Percentiles rank a stretch among this genome's conserved stretches.
Conservation (phyloP, 2,113 vertebrate genomes). For the Melanocharis versteri region DNA sequence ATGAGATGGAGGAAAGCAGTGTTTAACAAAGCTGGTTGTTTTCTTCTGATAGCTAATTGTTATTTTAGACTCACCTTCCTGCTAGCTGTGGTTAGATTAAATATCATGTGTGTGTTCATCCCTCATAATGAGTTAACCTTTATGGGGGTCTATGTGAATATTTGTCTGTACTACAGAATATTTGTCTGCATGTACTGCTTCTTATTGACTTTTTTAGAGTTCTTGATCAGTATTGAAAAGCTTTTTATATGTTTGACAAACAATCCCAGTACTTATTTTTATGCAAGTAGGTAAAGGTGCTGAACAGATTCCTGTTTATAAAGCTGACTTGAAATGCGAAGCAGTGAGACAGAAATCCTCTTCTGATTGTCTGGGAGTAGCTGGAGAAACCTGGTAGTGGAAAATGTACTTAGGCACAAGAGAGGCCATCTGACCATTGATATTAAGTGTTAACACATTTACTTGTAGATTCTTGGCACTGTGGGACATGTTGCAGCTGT, state of each 20-base stretch:
- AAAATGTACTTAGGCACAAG: neutral
- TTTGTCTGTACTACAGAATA: neutral
- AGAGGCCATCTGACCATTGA: neutral
- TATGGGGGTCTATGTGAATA: neutral
- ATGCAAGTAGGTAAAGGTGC: neutral
- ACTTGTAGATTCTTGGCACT: neutral
- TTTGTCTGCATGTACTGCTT: neutral
- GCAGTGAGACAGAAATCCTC: neutral
- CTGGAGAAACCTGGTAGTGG: neutral
- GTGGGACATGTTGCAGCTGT: neutral
- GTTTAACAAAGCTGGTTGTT: constrained; percentile 3
- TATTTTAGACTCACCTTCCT: neutral
- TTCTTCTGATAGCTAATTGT: neutral
- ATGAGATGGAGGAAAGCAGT: neutral
- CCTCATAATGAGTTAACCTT: neutral
- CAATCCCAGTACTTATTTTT: neutral
- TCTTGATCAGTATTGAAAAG: neutral
- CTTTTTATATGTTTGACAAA: neutral
- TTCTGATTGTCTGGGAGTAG: neutral
- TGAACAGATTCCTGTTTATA: neutral
- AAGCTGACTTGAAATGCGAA: neutral
- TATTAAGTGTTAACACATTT: neutral
- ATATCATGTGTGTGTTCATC: neutral
- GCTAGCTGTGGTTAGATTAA: neutral
- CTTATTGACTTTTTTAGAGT: neutral